Percentiles rank a stretch among this genome's conserved stretches.
phyloP scores from a whole-genome alignment of 1,140 invertebrate genomes.

The Pseudomyrmex pallidus region DNA sequence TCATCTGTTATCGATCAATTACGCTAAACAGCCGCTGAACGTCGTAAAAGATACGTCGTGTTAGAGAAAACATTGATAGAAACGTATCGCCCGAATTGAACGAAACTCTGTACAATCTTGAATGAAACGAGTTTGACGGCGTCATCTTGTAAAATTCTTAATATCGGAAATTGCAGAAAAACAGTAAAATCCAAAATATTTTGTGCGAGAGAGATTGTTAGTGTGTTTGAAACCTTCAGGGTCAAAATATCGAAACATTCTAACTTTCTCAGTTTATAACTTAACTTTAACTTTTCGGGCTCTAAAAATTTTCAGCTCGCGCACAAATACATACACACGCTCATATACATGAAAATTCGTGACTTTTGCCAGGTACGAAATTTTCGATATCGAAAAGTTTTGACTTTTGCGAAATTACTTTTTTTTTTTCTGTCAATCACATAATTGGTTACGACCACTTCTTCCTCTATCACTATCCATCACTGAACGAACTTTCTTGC shows the following conservation, averaged over 20 bases:
- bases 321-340: too few relatives aligned
- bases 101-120: not conserved
- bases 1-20: slow-evolving; percentile 52
- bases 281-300: slow-evolving; percentile 22
- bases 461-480: too few relatives aligned
- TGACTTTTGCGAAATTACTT: slow-evolving; percentile 17
- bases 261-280: slow-evolving; percentile 5
- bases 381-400: slow-evolving; percentile 42
- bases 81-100: not conserved
- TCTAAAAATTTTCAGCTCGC: slow-evolving; percentile 10
- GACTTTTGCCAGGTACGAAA: slow-evolving; percentile 14
- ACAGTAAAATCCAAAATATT: slow-evolving; percentile 3
- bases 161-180: not conserved
- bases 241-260: slow-evolving; percentile 2
- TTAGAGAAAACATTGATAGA: slow-evolving; percentile 15
- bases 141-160: not conserved
- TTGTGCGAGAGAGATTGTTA: not conserved
- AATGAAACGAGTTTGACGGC: not conserved
- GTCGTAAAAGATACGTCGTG: slow-evolving; percentile 10
- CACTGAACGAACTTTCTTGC: slow-evolving; percentile 10
- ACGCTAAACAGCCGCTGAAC: slow-evolving; percentile 25
- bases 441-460: slow-evolving; percentile 15
- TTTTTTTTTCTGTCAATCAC: slow-evolving; percentile 17
- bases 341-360: not conserved
- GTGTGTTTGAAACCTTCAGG: not conserved